These are phyloP conservation scores for Marmota flaviventris DNA, from an alignment of 2,113 vertebrate species.

Conservation along the genomic window DNA sequence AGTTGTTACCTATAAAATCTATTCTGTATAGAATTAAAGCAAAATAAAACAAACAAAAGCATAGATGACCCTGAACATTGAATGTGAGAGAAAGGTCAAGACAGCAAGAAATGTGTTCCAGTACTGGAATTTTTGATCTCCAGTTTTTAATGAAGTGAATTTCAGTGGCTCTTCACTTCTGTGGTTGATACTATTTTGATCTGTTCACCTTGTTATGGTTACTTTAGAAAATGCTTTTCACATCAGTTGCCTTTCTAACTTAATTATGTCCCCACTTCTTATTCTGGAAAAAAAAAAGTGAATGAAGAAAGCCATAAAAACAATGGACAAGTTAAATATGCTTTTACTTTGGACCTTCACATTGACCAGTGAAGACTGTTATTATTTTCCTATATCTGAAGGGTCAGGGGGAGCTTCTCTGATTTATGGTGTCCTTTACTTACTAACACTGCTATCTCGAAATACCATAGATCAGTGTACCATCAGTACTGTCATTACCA, in stretches of 20 bases:
- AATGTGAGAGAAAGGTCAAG: neutral
- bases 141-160: constrained; percentile 12
- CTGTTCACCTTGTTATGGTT: neutral
- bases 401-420: constrained; percentile 24
- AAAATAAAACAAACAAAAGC: neutral
- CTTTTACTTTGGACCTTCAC: constrained; percentile 63
- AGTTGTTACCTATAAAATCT: constrained; percentile 18
- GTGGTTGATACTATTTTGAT: neutral
- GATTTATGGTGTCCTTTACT: constrained; percentile 45
- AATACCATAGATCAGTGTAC: neutral
- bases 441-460: neutral
- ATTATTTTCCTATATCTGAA: constrained; percentile 51
- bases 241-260: neutral
- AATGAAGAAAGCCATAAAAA: constrained; percentile 46
- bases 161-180: neutral
- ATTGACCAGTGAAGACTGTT: constrained; percentile 47
- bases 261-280: neutral
- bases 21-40: neutral
- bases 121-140: neutral
- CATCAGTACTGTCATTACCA: neutral
- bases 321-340: constrained; percentile 57
- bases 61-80: neutral
- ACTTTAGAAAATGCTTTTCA: constrained; percentile 38
- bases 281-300: neutral
- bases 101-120: neutral